Conservation (phyloP, 2,888 invertebrate genomes). For the Suillia variegata region DNA sequence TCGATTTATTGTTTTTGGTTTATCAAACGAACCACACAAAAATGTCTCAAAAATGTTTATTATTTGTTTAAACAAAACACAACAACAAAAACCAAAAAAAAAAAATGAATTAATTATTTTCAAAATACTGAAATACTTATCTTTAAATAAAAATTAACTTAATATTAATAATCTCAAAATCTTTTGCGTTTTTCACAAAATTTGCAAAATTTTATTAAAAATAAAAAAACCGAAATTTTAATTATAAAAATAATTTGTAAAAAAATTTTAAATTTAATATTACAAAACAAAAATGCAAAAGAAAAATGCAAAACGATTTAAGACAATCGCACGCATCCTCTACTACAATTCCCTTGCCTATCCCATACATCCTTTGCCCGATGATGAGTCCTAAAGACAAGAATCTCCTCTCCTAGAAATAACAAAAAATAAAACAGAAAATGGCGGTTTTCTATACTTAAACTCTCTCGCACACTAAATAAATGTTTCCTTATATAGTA, state of each 20-base stretch:
- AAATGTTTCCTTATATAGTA: too few species aligned
- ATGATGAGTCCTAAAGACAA: conserved; percentile 42
- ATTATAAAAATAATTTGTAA: conserved; percentile 16
- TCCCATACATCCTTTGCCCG: conserved; percentile 49
- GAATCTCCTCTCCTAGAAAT: conserved; percentile 16
- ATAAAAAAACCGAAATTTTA: conserved; percentile 10
- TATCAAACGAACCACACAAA: conserved; percentile 28
- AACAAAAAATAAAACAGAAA: conserved; percentile 7
- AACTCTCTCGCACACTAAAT: too few species aligned
- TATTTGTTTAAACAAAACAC: conserved; percentile 19
- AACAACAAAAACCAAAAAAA: conserved; percentile 14
- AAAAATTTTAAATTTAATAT: neutral
- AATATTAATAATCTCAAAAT: too few species aligned
- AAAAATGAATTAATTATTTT: conserved; percentile 17
- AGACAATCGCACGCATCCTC: conserved; percentile 59
- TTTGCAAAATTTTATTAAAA: neutral
- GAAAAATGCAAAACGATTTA: conserved; percentile 59
- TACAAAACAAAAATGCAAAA: conserved; percentile 47
- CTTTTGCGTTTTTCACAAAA: too few species aligned
- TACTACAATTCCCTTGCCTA: conserved; percentile 58
- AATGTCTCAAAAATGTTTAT: conserved; percentile 29
- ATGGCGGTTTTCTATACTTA: conserved; percentile 26
- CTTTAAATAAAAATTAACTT: neutral
- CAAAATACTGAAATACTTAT: conserved; percentile 31
- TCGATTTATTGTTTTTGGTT: conserved; percentile 13